Conservation (phyloP, 2,888 invertebrate species). For the Stenichneumon culpator region DNA sequence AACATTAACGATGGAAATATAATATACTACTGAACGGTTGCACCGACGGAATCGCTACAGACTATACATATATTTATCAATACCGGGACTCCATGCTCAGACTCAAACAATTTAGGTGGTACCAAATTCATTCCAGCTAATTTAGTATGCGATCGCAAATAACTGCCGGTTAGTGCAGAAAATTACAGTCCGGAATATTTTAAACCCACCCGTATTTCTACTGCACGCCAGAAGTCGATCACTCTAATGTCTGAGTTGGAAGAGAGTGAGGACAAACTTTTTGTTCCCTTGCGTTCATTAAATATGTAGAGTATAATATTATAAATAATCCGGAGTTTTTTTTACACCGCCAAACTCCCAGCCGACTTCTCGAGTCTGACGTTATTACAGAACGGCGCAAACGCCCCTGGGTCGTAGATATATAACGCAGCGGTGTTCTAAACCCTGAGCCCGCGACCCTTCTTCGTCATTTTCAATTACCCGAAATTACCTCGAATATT, state of each 20-base stretch:
- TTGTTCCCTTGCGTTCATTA: background rate
- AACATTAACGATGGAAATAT: too few species aligned
- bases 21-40: too few species aligned
- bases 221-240: background rate
- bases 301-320: slow-evolving; percentile 7
- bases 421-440: slow-evolving; percentile 30
- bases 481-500: slow-evolving; percentile 78
- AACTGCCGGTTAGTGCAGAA: too few species aligned
- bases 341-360: slow-evolving; percentile 11
- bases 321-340: slow-evolving; percentile 31
- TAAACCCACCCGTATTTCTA: background rate
- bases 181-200: background rate
- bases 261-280: background rate
- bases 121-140: too few species aligned
- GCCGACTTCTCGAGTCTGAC: slow-evolving; percentile 34
- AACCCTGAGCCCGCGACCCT: slow-evolving; percentile 68
- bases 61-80: too few species aligned
- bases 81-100: too few species aligned
- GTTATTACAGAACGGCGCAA: slow-evolving; percentile 37
- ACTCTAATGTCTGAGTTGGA: background rate
- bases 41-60: too few species aligned
- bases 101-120: too few species aligned
- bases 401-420: slow-evolving; percentile 21
- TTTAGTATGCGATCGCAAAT: too few species aligned
- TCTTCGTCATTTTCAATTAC: slow-evolving; percentile 79